These are phyloP conservation scores for Lepas anatifera DNA, from an alignment of 2,888 invertebrate genomes.

Conservation along the genomic window DNA sequence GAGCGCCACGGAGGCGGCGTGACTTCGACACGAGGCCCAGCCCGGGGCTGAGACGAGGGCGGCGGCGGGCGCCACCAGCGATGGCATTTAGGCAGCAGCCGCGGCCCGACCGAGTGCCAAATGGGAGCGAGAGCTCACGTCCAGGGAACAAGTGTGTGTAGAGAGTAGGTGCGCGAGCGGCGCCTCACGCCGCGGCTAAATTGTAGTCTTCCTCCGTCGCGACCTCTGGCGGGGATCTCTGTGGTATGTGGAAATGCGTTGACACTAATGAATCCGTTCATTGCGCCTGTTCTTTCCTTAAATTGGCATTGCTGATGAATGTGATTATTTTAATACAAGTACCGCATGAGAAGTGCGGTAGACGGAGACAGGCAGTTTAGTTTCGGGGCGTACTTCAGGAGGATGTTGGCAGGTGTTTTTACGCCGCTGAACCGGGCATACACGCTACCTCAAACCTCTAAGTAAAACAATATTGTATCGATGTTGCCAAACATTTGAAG, in stretches of 20 bases:
- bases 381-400: too few species aligned
- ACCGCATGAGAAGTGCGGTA: neutral
- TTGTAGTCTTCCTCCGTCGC: neutral
- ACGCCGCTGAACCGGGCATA: too few species aligned
- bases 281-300: neutral
- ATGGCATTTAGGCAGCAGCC: neutral
- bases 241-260: too few species aligned
- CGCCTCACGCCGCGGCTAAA: neutral
- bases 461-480: too few species aligned
- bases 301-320: neutral
- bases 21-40: too few species aligned
- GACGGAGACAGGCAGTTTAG: too few species aligned
- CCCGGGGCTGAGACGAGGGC: neutral
- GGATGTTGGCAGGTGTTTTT: too few species aligned
- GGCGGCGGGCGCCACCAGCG: neutral
- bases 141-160: neutral
- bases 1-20: too few species aligned
- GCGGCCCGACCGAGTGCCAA: neutral
- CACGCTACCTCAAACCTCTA: too few species aligned
- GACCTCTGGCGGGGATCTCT: neutral
- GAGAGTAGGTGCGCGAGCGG: neutral
- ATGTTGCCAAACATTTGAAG: too few species aligned
- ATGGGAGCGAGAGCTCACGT: neutral
- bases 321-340: constrained; percentile 1
- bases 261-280: neutral